Conservation (phyloP, 2,888 invertebrate genomes). For the Ophioninae sp. region DNA sequence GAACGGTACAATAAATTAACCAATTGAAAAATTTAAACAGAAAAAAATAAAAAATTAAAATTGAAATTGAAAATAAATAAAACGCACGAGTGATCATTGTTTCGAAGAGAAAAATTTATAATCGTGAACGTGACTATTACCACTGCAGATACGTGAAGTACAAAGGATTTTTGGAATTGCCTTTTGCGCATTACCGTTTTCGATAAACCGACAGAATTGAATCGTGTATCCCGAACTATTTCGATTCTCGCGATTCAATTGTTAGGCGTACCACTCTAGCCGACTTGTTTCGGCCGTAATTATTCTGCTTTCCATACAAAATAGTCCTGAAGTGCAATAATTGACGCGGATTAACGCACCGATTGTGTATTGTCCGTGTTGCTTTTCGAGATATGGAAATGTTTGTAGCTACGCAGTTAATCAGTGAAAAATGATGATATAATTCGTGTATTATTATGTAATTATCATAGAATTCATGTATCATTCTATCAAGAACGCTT, state of each 20-base stretch:
- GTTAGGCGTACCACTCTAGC: background rate
- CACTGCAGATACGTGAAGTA: background rate
- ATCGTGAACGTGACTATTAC: background rate
- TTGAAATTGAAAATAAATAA: no score
- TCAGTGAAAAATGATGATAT: background rate
- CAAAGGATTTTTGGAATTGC: background rate
- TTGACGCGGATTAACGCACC: background rate
- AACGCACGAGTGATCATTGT: background rate
- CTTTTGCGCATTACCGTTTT: background rate
- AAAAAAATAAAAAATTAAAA: no score
- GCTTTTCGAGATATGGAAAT: background rate
- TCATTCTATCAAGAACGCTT: no score
- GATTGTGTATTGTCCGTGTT: background rate
- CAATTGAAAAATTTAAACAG: no score
- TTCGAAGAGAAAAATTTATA: background rate
- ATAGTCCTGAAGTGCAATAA: background rate
- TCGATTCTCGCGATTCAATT: background rate
- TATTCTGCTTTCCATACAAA: background rate
- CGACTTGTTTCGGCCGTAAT: background rate
- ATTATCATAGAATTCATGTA: no score
- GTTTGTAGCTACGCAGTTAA: background rate
- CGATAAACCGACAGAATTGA: background rate
- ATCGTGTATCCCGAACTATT: background rate
- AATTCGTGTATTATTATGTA: no score
- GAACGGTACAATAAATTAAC: no score